Evolutionary conservation across 2,113 vertebrate genomes (phyloP), one percentile per base, ranked within the genome.

Genomic region (Halichoeres trimaculatus): DNA sequence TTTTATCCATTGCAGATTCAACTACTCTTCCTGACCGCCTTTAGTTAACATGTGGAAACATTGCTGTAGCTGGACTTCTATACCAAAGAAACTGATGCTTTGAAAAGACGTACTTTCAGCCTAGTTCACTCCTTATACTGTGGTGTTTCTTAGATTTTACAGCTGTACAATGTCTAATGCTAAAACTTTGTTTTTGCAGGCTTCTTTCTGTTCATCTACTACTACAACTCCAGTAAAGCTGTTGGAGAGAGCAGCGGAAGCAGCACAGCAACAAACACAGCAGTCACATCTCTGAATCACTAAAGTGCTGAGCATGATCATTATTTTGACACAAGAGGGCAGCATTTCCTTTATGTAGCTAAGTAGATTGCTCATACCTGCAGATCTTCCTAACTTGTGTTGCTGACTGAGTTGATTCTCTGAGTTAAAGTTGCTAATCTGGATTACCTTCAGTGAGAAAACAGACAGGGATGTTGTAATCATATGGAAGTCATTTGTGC

Each of bases 161-260:
- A 43, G 14, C 34, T 19, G 6, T 23, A 10, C 19, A 16, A 22
- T 51, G 19, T 23, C 61, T 55, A 4, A 65, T 16, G 30, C 0
- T 0, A 4, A 13, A 40, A 12, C 10, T 17, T 5, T 64, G 9
- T 63, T 41, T 76, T 57, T 38, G 10, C 73, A 91, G 90, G 90
- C 16, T 88, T 91, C 38, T 87, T 90, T 45, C 55, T 91, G n/a
- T 91, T 90, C 60, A 57, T 92, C 62, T 88, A 91, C 77, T 89
- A 89, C 24, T 86, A 82, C 59, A 55, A 54, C 2, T 75, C 69
- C 73, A 78, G 47, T 22, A 79, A 66, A 14, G 34, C 11, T 2
- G 0, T 11, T 35, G n/a, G 0, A 0, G 43, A 20, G 0, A 8
- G 8, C 20, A 66, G 1, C 4, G 4, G n/a, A 52, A 45, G 43